A percentile compares a stretch with the other conserved stretches of the same genome.
These are phyloP conservation scores for Dynastes grantii DNA, from an alignment of 2,888 invertebrate species.

Conservation along the genomic window DNA sequence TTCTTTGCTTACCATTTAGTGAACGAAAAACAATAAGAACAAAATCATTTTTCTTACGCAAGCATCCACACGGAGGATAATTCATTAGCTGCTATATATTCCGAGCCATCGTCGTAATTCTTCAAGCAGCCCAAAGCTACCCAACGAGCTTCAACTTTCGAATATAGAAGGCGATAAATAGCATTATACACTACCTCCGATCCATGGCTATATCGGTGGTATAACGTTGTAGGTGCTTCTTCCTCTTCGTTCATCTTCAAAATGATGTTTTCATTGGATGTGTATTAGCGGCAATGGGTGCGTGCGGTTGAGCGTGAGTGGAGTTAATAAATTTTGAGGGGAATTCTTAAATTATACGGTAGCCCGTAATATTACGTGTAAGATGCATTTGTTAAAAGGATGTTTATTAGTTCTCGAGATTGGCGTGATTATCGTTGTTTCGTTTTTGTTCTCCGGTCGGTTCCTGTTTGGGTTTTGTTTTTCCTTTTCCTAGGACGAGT, in stretches of 20 bases:
- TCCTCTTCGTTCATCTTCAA: neutral
- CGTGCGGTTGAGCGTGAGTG: constrained; percentile 55
- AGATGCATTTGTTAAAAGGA: constrained; percentile 28
- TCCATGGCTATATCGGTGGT: neutral
- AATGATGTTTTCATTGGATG: constrained; percentile 48
- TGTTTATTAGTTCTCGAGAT: constrained; percentile 22
- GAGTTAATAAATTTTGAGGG: constrained; percentile 60
- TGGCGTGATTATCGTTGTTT: constrained; percentile 21
- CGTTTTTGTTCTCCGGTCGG: neutral
- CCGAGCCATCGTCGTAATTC: constrained; percentile 10
- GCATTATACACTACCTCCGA: neutral
- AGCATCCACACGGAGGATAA: neutral
- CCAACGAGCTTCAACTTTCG: constrained; percentile 7
- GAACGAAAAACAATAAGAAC: constrained; percentile 31
- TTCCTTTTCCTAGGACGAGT: neutral
- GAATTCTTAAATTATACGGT: constrained; percentile 56
- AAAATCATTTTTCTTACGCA: constrained; percentile 20
- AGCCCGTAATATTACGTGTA: constrained; percentile 53
- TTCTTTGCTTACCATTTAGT: constrained; percentile 20
- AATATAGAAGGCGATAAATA: constrained; percentile 19
- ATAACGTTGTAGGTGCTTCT: constrained; percentile 1
- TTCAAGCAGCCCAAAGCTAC: constrained; percentile 15
- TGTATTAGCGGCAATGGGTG: constrained; percentile 51
- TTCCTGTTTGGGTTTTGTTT: neutral
- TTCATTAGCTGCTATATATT: constrained; percentile 34